phyloP scores from a whole-genome alignment of 2,888 invertebrate species.

The Morpho helenor region DNA sequence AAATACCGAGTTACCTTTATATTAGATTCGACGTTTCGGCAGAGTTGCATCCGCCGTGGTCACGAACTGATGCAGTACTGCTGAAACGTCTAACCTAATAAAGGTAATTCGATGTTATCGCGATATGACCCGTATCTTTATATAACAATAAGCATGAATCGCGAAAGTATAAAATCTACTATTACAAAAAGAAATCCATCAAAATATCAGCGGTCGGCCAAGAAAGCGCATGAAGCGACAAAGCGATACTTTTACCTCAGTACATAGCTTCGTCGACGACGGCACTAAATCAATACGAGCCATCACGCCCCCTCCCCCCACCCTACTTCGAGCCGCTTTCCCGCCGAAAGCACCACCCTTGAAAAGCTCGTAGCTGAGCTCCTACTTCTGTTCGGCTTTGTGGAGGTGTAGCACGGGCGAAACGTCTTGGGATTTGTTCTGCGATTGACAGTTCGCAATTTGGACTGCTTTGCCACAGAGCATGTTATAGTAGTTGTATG shows the following conservation, averaged over 20 bases:
- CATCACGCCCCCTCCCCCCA: constrained; percentile 65
- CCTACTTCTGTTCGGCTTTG: constrained; percentile 79
- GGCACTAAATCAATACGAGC: constrained; percentile 81
- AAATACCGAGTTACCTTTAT: no score
- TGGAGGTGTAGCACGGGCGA: constrained; percentile 71
- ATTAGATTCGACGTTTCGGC: no score
- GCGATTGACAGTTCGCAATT: constrained; percentile 68
- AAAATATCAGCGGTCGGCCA: constrained; percentile 31
- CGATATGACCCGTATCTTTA: no score
- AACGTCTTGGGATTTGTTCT: constrained; percentile 74
- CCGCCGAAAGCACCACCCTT: constrained; percentile 79
- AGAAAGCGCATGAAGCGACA: constrained; percentile 77
- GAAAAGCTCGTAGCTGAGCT: constrained; percentile 79
- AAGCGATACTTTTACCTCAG: constrained; percentile 63
- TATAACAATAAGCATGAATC: no score
- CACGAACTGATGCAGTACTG: no score
- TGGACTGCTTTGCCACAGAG: constrained; percentile 24
- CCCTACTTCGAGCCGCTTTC: constrained; percentile 64
- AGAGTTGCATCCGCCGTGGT: no score
- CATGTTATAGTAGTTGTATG: not conserved
- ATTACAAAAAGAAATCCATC: constrained; percentile 5
- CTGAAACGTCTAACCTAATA: no score
- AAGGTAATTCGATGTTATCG: no score
- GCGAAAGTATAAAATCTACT: no score
- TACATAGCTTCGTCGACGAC: constrained; percentile 78